Evolutionary conservation across 2,888 invertebrate species (phyloP).

Genomic region (Drosophila melanosoma): DNA sequence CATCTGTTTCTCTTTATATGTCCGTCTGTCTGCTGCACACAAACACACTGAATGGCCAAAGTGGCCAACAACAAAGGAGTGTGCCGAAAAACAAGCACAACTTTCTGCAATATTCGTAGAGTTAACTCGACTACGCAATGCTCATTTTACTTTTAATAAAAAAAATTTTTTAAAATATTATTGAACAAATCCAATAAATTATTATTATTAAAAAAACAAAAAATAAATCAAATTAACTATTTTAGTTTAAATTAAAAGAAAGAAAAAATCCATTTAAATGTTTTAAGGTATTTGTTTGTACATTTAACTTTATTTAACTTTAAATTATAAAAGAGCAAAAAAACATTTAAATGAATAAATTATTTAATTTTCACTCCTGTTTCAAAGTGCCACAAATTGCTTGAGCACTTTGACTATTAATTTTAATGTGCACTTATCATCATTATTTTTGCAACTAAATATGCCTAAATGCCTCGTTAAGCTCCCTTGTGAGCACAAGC

Average conservation of each 20-base stretch:
- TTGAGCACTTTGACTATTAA: conserved; percentile 3
- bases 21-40: conserved; percentile 43
- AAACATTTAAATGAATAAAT: not conserved
- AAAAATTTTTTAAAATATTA: not conserved
- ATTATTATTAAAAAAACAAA: too few species aligned
- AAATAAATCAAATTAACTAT: too few species aligned
- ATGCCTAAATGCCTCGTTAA: conserved; percentile 29
- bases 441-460: conserved; percentile 6
- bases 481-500: conserved; percentile 27
- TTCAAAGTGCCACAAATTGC: conserved; percentile 8
- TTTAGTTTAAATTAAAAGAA: too few species aligned
- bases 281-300: too few species aligned
- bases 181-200: not conserved
- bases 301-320: too few species aligned
- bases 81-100: conserved; percentile 32
- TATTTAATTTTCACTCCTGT: not conserved
- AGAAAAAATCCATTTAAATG: too few species aligned
- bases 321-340: not conserved
- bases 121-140: conserved; percentile 16
- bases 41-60: conserved; percentile 31
- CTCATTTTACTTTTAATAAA: not conserved
- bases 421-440: conserved; percentile 21
- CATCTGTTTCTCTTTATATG: conserved; percentile 33
- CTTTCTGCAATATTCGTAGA: conserved; percentile 2
- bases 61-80: conserved; percentile 45